Evolutionary conservation across 2,888 invertebrate species (phyloP), one percentile per base, ranked within the genome.

Genomic region (Physocephala rufipes): DNA sequence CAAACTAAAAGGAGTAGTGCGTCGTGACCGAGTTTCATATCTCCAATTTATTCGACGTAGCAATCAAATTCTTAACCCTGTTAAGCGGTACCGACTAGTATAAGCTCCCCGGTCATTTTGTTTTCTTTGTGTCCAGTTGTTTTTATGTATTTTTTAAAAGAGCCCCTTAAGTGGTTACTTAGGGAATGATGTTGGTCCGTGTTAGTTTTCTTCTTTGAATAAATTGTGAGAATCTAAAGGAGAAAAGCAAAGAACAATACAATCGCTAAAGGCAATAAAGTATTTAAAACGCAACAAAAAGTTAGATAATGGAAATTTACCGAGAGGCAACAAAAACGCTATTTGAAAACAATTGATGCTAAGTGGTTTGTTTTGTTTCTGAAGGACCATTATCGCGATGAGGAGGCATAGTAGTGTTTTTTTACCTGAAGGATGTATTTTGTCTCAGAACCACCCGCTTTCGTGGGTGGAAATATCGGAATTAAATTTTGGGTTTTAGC

Each of bases 41-140:
- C 47, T 59, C 61, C 67, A 68, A 61, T 59, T 67, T 19, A 30
- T 53, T 26, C 36, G 36, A 36, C 36, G 66, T 51, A 55, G 63
- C 24, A 49, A 51, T 67, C 36, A 67, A 71, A 36, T 51, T 67
- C 76, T 78, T 79, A 76, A 73, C 76, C 79, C 76, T 74, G 71
- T 78, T 79, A 75, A 74, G 49, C 28, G 16, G 24, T n/a, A 36
- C 12, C 21, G 16, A 36, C 9, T 3, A n/a, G 36, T 21, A 43
- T 19, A 69, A 43, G 9, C 26, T 30, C 24, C 28, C 24, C 28
- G 58, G 49, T 36, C 30, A 26, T 62, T 51, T 71, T 53, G 65
- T 67, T 67, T 65, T 36, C 53, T 59, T 21, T 21, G 69, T 53
- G 51, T 45, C 9, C 9, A 19, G 49, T 30, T 49, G 36, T 68